phyloP scores from a whole-genome alignment of 2,797 vertebrate genomes.

The Pygocentrus nattereri region DNA sequence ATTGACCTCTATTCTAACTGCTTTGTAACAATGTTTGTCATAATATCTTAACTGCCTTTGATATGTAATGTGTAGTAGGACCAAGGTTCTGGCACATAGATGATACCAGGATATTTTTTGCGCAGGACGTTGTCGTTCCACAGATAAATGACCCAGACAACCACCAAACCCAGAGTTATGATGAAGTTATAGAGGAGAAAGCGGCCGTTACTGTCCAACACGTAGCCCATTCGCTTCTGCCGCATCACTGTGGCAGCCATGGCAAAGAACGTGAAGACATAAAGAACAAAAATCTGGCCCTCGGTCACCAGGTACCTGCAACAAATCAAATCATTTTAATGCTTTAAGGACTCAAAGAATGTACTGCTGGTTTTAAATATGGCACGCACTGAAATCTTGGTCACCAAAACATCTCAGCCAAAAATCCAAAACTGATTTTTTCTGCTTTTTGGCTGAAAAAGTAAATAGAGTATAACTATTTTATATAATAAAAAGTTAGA shows the following conservation, averaged over 20 bases:
- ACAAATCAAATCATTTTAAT: not conserved
- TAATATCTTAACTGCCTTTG: conserved; percentile 63
- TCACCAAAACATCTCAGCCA: too few relatives aligned
- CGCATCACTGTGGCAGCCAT: conserved; percentile 87
- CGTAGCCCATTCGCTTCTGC: conserved; percentile 82
- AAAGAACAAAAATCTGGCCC: conserved; percentile 95
- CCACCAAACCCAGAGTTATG: conserved; percentile 83
- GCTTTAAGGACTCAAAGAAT: not conserved
- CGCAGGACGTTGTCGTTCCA: conserved; percentile 90
- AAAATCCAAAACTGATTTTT: too few relatives aligned
- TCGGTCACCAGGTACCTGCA: conserved; percentile 95
- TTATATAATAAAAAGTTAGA: too few relatives aligned
- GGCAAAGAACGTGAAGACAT: conserved; percentile 89
- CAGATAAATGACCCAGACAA: conserved; percentile 87
- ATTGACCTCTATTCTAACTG: not conserved
- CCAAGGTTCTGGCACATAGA: conserved; percentile 97
- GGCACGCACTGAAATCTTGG: too few relatives aligned
- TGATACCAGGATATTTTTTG: conserved; percentile 90
- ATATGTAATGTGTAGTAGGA: conserved; percentile 93
- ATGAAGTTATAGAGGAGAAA: conserved; percentile 91
- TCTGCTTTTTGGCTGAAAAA: too few relatives aligned
- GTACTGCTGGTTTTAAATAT: too few relatives aligned
- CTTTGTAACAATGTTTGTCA: too few relatives aligned
- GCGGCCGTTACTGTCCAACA: conserved; percentile 90
- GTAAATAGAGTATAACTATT: too few relatives aligned